Conservation (phyloP, 2,113 vertebrate species). For the Colinus virginianus region DNA sequence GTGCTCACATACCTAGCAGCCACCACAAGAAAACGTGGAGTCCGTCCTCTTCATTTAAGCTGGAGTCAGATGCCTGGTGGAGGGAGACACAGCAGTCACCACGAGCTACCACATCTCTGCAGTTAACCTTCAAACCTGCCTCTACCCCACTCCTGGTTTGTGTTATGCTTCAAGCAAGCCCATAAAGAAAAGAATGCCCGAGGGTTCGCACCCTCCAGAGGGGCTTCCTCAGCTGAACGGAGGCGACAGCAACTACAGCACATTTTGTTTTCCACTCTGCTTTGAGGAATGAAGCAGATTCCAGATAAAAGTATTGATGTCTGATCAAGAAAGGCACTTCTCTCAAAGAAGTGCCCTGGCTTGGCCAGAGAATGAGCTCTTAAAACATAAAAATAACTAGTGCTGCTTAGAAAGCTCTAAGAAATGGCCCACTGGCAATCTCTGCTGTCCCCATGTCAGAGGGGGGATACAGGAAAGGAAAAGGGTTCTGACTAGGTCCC, state of each 20-base stretch:
- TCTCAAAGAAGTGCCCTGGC: not conserved
- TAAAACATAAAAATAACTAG: not conserved
- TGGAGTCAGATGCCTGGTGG: constrained; percentile 80
- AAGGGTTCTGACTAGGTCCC: not conserved
- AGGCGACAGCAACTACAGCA: not conserved
- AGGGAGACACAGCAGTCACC: not conserved
- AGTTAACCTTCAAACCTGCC: not conserved
- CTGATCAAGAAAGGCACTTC: not conserved
- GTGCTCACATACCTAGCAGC: constrained; percentile 86
- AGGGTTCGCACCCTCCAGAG: not conserved
- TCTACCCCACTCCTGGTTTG: not conserved
- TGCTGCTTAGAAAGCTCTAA: fast-evolving
- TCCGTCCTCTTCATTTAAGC: constrained; percentile 78
- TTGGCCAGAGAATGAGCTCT: not conserved
- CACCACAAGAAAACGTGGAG: constrained; percentile 87
- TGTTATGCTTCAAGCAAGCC: not conserved
- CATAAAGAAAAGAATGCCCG: not conserved
- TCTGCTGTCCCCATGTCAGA: not conserved
- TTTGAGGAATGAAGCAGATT: not conserved
- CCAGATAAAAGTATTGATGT: fast-evolving
- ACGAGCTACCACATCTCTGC: fast-evolving
- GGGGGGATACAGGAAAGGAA: not conserved
- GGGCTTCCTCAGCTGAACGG: not conserved
- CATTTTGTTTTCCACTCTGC: not conserved
- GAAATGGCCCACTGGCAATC: fast-evolving